These are phyloP conservation scores for Trichonephila clavata DNA, from an alignment of 1,140 invertebrate genomes.

Conservation along the genomic window DNA sequence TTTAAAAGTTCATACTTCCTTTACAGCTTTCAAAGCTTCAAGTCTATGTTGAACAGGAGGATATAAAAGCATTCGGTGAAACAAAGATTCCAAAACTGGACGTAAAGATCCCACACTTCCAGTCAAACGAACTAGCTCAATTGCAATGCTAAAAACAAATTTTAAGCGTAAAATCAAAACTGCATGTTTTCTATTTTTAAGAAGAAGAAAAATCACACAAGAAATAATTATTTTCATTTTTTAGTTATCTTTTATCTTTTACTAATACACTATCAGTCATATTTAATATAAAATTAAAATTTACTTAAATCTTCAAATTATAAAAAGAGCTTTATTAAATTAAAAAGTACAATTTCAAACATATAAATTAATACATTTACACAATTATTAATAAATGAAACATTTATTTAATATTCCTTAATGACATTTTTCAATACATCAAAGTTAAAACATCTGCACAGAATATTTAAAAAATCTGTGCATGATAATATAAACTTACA, in stretches of 20 bases:
- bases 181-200: background rate
- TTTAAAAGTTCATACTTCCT: slow-evolving; percentile 83
- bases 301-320: too few relatives aligned
- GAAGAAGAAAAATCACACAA: background rate
- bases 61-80: slow-evolving; percentile 94
- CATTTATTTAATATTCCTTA: background rate
- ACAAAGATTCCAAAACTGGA: slow-evolving; percentile 94
- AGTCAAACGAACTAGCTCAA: slow-evolving; percentile 91
- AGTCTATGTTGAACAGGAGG: slow-evolving; percentile 91
- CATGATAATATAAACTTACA: too few relatives aligned
- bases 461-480: too few relatives aligned
- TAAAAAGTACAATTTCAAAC: too few relatives aligned
- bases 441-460: too few relatives aligned
- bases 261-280: too few relatives aligned
- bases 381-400: background rate
- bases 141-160: slow-evolving; percentile 87
- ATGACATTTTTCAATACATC: background rate
- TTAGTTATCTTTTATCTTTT: too few relatives aligned
- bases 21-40: slow-evolving; percentile 90
- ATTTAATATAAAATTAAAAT: too few relatives aligned
- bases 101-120: slow-evolving; percentile 90
- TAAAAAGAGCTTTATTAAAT: too few relatives aligned
- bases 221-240: background rate
- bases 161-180: background rate
- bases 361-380: background rate